phyloP scores from a whole-genome alignment of 2,888 invertebrate genomes.

The Nowickia ferox region DNA sequence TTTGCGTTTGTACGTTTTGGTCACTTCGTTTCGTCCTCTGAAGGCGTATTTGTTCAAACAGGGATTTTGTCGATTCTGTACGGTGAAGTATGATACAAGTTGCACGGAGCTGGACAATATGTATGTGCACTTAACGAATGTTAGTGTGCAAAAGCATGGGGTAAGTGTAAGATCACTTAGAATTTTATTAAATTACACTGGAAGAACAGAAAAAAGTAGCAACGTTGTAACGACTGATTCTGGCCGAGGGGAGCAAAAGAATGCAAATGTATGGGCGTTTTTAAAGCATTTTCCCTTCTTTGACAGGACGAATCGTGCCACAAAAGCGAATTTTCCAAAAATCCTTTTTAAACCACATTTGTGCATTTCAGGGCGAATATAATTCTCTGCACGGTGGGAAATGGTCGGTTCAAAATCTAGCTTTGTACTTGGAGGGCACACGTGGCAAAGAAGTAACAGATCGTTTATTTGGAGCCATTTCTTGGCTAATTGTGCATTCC shows the following conservation, averaged over 20 bases:
- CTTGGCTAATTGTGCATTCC: conserved; percentile 95
- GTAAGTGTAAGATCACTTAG: conserved; percentile 75
- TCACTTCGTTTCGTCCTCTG: conserved; percentile 95
- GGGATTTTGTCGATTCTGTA: conserved; percentile 98
- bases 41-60: conserved; percentile 96
- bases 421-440: conserved; percentile 95
- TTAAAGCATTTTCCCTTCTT: too few species aligned
- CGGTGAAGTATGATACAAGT: conserved; percentile 96
- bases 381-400: conserved; percentile 97
- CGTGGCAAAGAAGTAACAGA: conserved; percentile 94
- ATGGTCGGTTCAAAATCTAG: conserved; percentile 95
- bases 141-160: conserved; percentile 98
- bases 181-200: background rate
- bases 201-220: too few species aligned
- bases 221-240: too few species aligned
- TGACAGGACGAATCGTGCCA: too few species aligned
- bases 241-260: background rate
- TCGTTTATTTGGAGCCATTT: conserved; percentile 93
- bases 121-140: conserved; percentile 98
- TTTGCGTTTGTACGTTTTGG: conserved; percentile 94
- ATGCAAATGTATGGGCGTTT: too few species aligned
- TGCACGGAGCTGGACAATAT: conserved; percentile 94
- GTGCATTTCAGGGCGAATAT: conserved; percentile 88
- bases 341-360: background rate
- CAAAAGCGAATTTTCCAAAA: too few species aligned